A percentile compares a stretch with the other conserved stretches of the same genome.
Conservation (phyloP, 1,140 invertebrate genomes). For the Diachasmimorpha longicaudata region DNA sequence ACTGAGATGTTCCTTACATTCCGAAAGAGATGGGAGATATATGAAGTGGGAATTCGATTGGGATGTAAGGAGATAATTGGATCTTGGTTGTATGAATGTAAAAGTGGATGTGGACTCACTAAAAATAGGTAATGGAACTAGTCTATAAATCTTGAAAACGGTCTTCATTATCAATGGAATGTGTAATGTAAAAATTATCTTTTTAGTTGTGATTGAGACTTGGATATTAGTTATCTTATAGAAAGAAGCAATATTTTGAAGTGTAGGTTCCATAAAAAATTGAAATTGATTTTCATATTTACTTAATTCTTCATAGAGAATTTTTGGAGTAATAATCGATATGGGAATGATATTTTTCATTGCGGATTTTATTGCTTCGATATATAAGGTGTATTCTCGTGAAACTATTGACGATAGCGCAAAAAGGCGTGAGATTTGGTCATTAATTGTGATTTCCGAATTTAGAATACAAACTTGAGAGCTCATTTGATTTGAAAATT, state of each 20-base stretch:
- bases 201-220: not conserved
- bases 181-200: not conserved
- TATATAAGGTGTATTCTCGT: slow-evolving; percentile 38
- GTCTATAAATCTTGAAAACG: not conserved
- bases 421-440: slow-evolving; percentile 20
- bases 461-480: no score
- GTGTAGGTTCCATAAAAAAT: not conserved
- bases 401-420: slow-evolving; percentile 30
- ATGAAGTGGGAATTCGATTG: slow-evolving; percentile 16
- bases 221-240: not conserved
- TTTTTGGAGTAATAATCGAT: slow-evolving; percentile 38
- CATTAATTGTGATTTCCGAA: not conserved
- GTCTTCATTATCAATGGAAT: not conserved
- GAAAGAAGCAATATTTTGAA: not conserved
- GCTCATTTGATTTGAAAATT: not conserved
- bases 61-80: slow-evolving; percentile 8
- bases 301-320: slow-evolving; percentile 36
- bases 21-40: slow-evolving; percentile 14
- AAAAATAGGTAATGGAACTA: not conserved
- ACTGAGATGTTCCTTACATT: not conserved
- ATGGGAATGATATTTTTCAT: slow-evolving; percentile 42
- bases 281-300: slow-evolving; percentile 31
- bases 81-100: not conserved
- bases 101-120: not conserved
- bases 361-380: slow-evolving; percentile 39